These are phyloP conservation scores for Kuschelorhynchus macadamiae DNA, from an alignment of 2,888 invertebrate species.

Conservation along the genomic window DNA sequence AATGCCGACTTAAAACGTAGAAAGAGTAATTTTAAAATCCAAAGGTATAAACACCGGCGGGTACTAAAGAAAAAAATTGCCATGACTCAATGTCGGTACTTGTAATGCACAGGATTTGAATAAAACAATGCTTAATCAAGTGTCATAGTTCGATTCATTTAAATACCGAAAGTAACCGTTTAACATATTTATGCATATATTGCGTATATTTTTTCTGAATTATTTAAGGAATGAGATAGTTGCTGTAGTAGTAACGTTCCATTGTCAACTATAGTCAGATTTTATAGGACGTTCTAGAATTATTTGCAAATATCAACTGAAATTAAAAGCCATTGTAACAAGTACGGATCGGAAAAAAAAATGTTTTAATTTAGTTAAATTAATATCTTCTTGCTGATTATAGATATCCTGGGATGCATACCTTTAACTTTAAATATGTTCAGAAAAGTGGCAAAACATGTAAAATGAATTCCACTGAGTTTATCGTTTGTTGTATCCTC, in stretches of 20 bases:
- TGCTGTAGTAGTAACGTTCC: neutral
- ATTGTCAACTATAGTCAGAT: too few relatives aligned
- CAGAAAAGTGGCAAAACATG: too few relatives aligned
- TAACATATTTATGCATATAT: conserved; percentile 19
- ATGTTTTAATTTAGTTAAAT: too few relatives aligned
- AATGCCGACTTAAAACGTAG: conserved; percentile 13
- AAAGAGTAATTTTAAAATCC: conserved; percentile 5
- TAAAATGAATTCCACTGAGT: too few relatives aligned
- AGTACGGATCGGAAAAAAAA: too few relatives aligned
- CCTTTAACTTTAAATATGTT: too few relatives aligned
- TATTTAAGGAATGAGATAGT: conserved; percentile 8
- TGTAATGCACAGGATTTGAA: conserved; percentile 32
- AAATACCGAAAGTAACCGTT: conserved; percentile 31
- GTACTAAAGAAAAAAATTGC: conserved; percentile 13
- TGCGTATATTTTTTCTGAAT: conserved; percentile 17
- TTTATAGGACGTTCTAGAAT: too few relatives aligned
- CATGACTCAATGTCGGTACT: conserved; percentile 30
- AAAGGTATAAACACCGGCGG: conserved; percentile 3
- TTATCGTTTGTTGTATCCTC: too few relatives aligned
- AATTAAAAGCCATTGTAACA: too few relatives aligned
- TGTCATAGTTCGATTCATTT: conserved; percentile 43
- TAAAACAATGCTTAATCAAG: conserved; percentile 42
- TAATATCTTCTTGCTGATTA: too few relatives aligned
- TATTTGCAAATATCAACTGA: too few relatives aligned
- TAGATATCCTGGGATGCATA: too few relatives aligned